Conservation (phyloP, 2,888 invertebrate species). For the Drosophila buzzatii region DNA sequence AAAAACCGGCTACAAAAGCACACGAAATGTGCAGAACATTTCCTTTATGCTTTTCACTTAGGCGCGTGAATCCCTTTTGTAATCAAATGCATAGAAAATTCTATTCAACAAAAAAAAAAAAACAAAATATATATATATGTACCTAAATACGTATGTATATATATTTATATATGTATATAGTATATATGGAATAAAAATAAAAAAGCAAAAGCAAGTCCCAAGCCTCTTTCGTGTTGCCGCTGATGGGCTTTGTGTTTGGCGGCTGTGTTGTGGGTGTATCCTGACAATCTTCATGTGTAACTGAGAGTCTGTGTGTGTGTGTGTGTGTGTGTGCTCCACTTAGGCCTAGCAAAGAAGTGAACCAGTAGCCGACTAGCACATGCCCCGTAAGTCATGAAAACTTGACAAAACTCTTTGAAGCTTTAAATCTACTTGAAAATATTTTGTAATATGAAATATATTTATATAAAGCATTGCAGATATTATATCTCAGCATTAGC, state of each 20-base stretch:
- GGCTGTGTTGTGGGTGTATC: slow-evolving; percentile 49
- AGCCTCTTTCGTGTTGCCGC: slow-evolving; percentile 75
- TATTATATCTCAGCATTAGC: too few relatives aligned
- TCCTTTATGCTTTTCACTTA: slow-evolving; percentile 63
- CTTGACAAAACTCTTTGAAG: neutral
- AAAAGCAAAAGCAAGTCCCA: slow-evolving; percentile 55
- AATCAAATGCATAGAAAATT: slow-evolving; percentile 80
- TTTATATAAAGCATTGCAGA: neutral
- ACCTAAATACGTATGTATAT: neutral
- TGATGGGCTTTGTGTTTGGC: slow-evolving; percentile 75
- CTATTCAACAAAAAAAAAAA: slow-evolving; percentile 40
- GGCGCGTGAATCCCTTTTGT: slow-evolving; percentile 80
- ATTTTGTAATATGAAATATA: neutral
- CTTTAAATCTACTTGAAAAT: too few relatives aligned
- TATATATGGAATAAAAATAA: slow-evolving; percentile 1
- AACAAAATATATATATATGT: slow-evolving; percentile 5
- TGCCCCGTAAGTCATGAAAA: slow-evolving; percentile 2
- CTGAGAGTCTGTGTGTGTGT: slow-evolving; percentile 24
- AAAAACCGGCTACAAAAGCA: slow-evolving; percentile 20
- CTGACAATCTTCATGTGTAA: slow-evolving; percentile 38
- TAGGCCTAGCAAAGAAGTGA: slow-evolving; percentile 33
- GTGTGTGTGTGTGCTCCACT: slow-evolving; percentile 65
- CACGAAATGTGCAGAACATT: slow-evolving; percentile 50
- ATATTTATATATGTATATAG: neutral
- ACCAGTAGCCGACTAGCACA: slow-evolving; percentile 10